Evolutionary conservation across 2,797 vertebrate genomes (phyloP).

Genomic region (Chrysocyon brachyurus): DNA sequence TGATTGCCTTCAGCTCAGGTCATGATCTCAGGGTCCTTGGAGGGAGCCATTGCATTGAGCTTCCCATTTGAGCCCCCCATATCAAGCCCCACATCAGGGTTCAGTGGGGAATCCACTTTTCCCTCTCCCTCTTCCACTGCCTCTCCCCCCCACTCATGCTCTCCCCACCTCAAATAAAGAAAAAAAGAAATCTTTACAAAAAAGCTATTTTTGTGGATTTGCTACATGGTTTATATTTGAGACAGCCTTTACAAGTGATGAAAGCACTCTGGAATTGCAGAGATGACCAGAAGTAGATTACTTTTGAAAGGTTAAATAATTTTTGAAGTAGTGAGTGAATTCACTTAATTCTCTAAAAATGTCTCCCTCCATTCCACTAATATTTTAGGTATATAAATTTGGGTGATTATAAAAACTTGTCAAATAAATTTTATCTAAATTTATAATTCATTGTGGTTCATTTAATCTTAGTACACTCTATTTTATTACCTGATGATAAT

Average conservation of each 20-base stretch:
- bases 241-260: neutral
- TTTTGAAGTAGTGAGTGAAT: neutral
- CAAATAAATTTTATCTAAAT: slow-evolving; percentile 5
- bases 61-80: too few species aligned
- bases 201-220: slow-evolving; percentile 20
- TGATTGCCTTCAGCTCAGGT: neutral
- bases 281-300: neutral
- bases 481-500: neutral
- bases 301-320: slow-evolving; percentile 3
- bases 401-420: neutral
- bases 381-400: neutral
- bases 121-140: neutral
- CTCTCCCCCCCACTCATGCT: neutral
- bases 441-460: neutral
- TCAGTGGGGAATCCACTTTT: neutral
- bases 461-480: neutral
- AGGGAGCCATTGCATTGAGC: neutral
- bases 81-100: too few species aligned
- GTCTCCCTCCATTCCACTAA: neutral
- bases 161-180: too few species aligned
- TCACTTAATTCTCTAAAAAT: neutral
- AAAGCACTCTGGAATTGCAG: neutral
- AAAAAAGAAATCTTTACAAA: neutral
- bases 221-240: neutral
- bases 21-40: neutral